Conservation (phyloP, 2,888 invertebrate genomes). For the Sialis fuliginosa region DNA sequence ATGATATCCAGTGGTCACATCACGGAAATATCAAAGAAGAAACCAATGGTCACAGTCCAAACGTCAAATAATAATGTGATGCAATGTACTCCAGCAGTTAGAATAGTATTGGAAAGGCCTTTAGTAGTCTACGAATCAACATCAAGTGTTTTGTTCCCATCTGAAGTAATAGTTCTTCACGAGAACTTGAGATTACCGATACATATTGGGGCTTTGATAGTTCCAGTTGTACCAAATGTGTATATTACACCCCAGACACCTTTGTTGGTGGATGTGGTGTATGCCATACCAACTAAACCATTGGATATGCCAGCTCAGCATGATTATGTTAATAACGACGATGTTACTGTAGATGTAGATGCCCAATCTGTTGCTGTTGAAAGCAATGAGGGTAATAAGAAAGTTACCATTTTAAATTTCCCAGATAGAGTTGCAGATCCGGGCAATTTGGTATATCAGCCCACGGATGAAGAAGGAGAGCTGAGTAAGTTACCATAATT, state of each 20-base stretch:
- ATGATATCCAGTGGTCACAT: slow-evolving; percentile 22
- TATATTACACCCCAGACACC: slow-evolving; percentile 21
- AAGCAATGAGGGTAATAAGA: slow-evolving; percentile 13
- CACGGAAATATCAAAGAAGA: slow-evolving; percentile 20
- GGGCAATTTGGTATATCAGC: neutral
- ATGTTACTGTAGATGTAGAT: slow-evolving; percentile 15
- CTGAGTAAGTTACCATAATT: too few relatives aligned
- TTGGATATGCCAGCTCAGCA: slow-evolving; percentile 10
- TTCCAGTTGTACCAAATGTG: slow-evolving; percentile 20
- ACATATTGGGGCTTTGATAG: slow-evolving; percentile 25
- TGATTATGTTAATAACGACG: slow-evolving; percentile 14
- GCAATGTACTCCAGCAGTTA: slow-evolving; percentile 26
- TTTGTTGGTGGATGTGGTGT: slow-evolving; percentile 22
- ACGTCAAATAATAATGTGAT: slow-evolving; percentile 16
- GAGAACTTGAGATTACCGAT: slow-evolving; percentile 23
- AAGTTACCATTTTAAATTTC: slow-evolving; percentile 17
- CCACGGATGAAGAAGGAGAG: slow-evolving; percentile 14
- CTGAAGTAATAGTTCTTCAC: slow-evolving; percentile 22
- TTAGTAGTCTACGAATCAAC: slow-evolving; percentile 22
- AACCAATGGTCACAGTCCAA: slow-evolving; percentile 22
- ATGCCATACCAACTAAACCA: slow-evolving; percentile 25
- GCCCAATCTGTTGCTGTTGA: slow-evolving; percentile 21
- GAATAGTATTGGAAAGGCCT: slow-evolving; percentile 23
- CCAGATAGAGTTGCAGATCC: slow-evolving; percentile 20
- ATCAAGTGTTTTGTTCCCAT: slow-evolving; percentile 24